phyloP scores from a whole-genome alignment of 2,113 vertebrate species.

The Paradoxurus hermaphroditus region DNA sequence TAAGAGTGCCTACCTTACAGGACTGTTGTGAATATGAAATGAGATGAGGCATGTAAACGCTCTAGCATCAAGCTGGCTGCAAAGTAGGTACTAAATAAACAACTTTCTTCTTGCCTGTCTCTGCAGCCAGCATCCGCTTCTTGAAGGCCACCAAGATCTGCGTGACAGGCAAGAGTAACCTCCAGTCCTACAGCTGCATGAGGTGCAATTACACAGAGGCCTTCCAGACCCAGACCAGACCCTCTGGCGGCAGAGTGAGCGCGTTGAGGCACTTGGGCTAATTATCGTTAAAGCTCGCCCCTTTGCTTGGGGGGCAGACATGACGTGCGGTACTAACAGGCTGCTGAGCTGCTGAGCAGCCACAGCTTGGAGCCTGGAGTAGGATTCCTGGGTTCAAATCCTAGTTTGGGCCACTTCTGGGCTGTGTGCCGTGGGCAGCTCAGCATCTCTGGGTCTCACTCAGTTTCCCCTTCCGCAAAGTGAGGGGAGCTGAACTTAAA shows the following conservation, averaged over 20 bases:
- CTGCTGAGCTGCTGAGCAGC: not conserved
- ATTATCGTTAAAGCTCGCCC: not conserved
- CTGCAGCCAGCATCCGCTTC: constrained; percentile 70
- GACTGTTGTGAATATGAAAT: not conserved
- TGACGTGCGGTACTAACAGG: not conserved
- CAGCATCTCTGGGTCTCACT: not conserved
- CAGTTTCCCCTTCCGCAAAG: not conserved
- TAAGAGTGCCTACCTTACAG: not conserved
- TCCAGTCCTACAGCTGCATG: constrained; percentile 51
- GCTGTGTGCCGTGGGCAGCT: not conserved
- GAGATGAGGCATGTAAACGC: not conserved
- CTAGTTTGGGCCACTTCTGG: not conserved
- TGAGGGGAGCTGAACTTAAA: not conserved
- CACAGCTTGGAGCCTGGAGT: not conserved
- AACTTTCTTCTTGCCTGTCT: not conserved
- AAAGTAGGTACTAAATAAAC: not conserved
- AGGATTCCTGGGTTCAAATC: not conserved
- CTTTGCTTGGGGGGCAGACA: not conserved
- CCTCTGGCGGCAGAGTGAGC: constrained; percentile 63
- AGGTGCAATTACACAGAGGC: constrained; percentile 72
- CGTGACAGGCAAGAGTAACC: not conserved
- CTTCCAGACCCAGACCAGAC: constrained; percentile 69
- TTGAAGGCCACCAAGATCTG: constrained; percentile 78
- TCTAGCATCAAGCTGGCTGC: no score
- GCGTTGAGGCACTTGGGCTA: not conserved